phyloP scores from a whole-genome alignment of 2,797 vertebrate genomes.

The Thamnophis elegans region DNA sequence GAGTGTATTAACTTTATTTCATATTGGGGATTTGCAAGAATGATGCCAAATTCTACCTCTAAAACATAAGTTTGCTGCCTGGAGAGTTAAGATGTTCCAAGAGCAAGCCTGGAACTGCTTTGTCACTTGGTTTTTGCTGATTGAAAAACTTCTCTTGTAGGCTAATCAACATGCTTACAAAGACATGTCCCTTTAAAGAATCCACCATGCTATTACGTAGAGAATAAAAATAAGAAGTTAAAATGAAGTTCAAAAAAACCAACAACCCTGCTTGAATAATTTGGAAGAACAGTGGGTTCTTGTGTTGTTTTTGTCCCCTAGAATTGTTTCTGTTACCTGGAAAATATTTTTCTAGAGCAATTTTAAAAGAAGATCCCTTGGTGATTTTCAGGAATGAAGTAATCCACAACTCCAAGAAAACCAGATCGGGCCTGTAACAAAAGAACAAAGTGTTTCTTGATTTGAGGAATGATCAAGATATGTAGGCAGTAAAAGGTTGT shows the following conservation, averaged over 20 bases:
- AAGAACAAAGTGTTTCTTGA: slow-evolving; percentile 13
- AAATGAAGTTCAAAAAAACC: slow-evolving; percentile 24
- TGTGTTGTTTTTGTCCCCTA: background rate
- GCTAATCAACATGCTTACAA: background rate
- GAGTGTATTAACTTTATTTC: background rate
- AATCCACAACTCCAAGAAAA: background rate
- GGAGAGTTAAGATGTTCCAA: background rate
- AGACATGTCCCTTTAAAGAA: background rate
- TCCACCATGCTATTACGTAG: background rate
- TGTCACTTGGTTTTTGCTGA: background rate
- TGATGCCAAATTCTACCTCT: background rate
- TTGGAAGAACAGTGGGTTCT: background rate
- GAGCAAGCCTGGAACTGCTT: background rate
- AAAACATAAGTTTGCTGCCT: background rate
- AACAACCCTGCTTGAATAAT: background rate
- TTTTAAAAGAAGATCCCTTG: slow-evolving; percentile 33
- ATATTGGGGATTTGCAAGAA: background rate
- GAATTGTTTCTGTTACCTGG: background rate
- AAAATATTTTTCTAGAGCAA: background rate
- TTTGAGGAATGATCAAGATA: slow-evolving; percentile 8
- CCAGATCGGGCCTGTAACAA: background rate
- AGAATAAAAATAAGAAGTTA: slow-evolving; percentile 23
- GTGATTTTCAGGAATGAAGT: slow-evolving; percentile 41
- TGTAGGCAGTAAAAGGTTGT: slow-evolving; percentile 4
- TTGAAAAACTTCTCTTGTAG: background rate